These are phyloP conservation scores for Sceliomorpha sp. DNA, from an alignment of 2,888 invertebrate genomes.

Conservation along the genomic window DNA sequence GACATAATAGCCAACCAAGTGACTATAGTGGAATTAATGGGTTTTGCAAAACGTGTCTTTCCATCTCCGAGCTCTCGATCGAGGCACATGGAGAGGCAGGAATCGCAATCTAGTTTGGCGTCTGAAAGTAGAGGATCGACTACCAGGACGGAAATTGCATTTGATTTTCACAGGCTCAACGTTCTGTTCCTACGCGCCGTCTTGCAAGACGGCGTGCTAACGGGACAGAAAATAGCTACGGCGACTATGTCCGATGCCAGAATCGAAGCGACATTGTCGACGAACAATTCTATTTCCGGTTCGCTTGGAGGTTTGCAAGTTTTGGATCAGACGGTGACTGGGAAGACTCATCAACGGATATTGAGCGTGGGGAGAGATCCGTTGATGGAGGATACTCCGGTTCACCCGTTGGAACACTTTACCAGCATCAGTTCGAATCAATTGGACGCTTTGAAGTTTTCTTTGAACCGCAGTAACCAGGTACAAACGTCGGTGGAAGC, in stretches of 20 bases:
- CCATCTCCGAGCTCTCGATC: slow-evolving; percentile 71
- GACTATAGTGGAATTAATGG: slow-evolving; percentile 94
- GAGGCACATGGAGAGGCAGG: slow-evolving; percentile 63
- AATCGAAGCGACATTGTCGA: slow-evolving; percentile 91
- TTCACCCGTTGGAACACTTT: slow-evolving; percentile 71
- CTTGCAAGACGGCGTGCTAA: slow-evolving; percentile 85
- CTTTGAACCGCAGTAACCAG: slow-evolving; percentile 75
- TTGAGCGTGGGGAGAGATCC: slow-evolving; percentile 91
- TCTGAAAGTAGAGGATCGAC: slow-evolving; percentile 67
- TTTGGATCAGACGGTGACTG: slow-evolving; percentile 92
- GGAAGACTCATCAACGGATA: slow-evolving; percentile 91
- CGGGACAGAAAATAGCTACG: slow-evolving; percentile 94
- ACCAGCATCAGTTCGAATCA: slow-evolving; percentile 73
- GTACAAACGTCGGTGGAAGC: slow-evolving; percentile 46
- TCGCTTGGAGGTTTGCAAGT: slow-evolving; percentile 96
- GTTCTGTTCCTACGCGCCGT: slow-evolving; percentile 91
- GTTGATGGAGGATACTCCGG: slow-evolving; percentile 81
- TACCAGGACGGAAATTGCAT: slow-evolving; percentile 89
- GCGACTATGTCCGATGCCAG: slow-evolving; percentile 95
- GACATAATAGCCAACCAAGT: slow-evolving; percentile 98
- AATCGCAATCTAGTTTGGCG: slow-evolving; percentile 68
- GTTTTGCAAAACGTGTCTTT: slow-evolving; percentile 90
- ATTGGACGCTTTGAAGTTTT: slow-evolving; percentile 82
- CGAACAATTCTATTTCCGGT: slow-evolving; percentile 85
- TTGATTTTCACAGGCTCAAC: slow-evolving; percentile 95